Conservation (phyloP, 2,888 invertebrate genomes). For the Pheosia gnoma region DNA sequence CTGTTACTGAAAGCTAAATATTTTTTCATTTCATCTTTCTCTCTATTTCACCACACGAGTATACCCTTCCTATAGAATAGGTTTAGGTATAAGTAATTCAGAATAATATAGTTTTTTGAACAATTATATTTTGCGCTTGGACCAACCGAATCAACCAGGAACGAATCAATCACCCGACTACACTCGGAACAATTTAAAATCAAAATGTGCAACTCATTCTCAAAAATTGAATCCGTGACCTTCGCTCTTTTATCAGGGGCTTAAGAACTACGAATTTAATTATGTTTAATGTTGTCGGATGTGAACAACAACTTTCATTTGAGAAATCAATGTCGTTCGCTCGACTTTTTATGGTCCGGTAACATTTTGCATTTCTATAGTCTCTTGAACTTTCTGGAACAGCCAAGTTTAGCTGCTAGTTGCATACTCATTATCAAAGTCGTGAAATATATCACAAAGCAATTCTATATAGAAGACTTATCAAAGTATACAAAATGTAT, state of each 20-base stretch:
- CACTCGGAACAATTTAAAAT: constrained; percentile 29
- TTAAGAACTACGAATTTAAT: constrained; percentile 46
- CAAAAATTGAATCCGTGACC: constrained; percentile 55
- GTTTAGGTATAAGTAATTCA: too few relatives aligned
- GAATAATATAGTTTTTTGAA: too few relatives aligned
- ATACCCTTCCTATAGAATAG: too few relatives aligned
- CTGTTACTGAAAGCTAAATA: too few relatives aligned
- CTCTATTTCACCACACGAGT: too few relatives aligned
- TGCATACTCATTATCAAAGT: not conserved
- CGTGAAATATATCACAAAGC: not conserved
- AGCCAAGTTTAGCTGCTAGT: not conserved
- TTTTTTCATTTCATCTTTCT: too few relatives aligned
- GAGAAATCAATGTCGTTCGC: constrained; percentile 51
- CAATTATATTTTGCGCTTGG: not conserved
- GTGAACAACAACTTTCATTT: constrained; percentile 54
- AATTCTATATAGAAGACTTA: too few relatives aligned
- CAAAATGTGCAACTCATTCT: constrained; percentile 52
- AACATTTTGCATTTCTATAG: constrained; percentile 17
- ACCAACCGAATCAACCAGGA: constrained; percentile 5
- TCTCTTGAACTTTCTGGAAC: constrained; percentile 23
- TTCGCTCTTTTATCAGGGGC: constrained; percentile 46
- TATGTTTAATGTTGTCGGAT: constrained; percentile 38
- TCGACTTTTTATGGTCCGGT: constrained; percentile 35
- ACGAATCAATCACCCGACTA: constrained; percentile 20
- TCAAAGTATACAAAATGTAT: too few relatives aligned